A percentile compares a stretch with the other conserved stretches of the same genome.
These are phyloP conservation scores for Homarus americanus DNA, from an alignment of 1,140 invertebrate genomes.

Conservation along the genomic window DNA sequence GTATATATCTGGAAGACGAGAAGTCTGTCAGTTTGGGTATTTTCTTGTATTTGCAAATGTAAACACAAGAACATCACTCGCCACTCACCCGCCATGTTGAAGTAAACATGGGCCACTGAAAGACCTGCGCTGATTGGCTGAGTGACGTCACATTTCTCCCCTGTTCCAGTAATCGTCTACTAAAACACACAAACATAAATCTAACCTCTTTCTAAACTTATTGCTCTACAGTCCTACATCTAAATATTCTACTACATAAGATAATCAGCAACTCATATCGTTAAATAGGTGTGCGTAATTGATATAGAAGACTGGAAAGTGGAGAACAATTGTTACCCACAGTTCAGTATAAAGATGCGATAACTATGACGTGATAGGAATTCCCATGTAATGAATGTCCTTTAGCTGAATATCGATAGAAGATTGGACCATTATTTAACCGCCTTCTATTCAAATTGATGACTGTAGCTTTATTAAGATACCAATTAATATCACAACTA, in stretches of 20 bases:
- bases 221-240: neutral
- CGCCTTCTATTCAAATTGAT: too few species aligned
- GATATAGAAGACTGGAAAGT: neutral
- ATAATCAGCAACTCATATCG: neutral
- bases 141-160: constrained; percentile 15
- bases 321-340: too few species aligned
- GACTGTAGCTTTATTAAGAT: too few species aligned
- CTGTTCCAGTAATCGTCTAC: neutral
- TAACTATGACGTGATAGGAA: constrained; percentile 3
- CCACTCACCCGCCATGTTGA: constrained; percentile 72
- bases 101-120: constrained; percentile 63
- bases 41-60: constrained; percentile 57
- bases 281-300: neutral
- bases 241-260: neutral
- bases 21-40: constrained; percentile 60
- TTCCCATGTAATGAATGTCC: constrained; percentile 18
- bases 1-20: constrained; percentile 71
- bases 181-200: neutral
- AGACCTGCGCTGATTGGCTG: neutral
- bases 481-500: too few species aligned
- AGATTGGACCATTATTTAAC: neutral
- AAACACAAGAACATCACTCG: constrained; percentile 41
- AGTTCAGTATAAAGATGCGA: too few species aligned
- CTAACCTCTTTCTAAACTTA: neutral
- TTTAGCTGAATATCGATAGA: constrained; percentile 26